A percentile compares a stretch with the other conserved stretches of the same genome.
These are phyloP conservation scores for Homalodisca vitripennis DNA, from an alignment of 1,140 invertebrate species.

Conservation along the genomic window DNA sequence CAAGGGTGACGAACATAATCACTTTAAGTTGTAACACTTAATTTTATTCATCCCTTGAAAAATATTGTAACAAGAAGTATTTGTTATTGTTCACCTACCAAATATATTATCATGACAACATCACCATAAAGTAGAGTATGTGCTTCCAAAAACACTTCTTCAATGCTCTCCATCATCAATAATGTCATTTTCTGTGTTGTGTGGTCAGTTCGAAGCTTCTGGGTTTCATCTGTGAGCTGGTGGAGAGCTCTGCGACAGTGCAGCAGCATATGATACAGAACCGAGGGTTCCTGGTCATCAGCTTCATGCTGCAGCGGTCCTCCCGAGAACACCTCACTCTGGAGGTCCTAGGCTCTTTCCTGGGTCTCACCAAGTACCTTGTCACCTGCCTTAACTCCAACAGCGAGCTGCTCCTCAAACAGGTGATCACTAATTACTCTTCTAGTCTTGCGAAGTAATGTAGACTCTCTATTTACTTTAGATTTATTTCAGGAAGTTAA, in stretches of 20 bases:
- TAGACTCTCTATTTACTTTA: too few species aligned
- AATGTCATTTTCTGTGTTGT: conserved; percentile 34
- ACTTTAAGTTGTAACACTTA: too few species aligned
- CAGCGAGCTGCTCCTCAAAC: conserved; percentile 92
- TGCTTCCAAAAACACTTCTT: too few species aligned
- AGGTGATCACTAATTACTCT: conserved; percentile 72
- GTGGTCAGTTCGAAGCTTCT: conserved; percentile 89
- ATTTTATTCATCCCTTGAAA: too few species aligned
- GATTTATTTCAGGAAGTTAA: too few species aligned
- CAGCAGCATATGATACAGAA: conserved; percentile 99
- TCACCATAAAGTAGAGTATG: too few species aligned
- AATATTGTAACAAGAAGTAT: too few species aligned
- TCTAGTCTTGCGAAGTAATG: too few species aligned
- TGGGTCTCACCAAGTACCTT: conserved; percentile 94
- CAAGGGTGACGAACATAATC: too few species aligned
- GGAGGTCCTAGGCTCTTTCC: conserved; percentile 89
- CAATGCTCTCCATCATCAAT: too few species aligned
- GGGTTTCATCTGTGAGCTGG: conserved; percentile 95
- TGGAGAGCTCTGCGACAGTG: conserved; percentile 94
- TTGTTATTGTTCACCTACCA: too few species aligned
- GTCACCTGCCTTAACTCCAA: conserved; percentile 91
- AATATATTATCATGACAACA: too few species aligned
- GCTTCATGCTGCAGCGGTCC: conserved; percentile 92
- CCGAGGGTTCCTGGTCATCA: conserved; percentile 96
- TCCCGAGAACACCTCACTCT: conserved; percentile 91